phyloP scores from a whole-genome alignment of 2,797 vertebrate genomes.

The Anguilla marmorata region DNA sequence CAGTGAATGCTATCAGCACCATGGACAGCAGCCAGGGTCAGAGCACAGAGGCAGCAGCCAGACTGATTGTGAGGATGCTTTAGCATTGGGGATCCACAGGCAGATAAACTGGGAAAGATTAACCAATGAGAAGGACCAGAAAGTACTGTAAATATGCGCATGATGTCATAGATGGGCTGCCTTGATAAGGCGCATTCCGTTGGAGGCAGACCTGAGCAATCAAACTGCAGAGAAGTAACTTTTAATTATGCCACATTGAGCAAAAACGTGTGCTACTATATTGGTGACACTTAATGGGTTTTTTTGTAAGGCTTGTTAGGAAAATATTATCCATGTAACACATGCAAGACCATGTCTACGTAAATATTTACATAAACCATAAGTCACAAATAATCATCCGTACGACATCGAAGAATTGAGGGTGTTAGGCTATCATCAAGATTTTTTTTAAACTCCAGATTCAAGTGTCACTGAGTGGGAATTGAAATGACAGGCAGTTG shows the following conservation, averaged over 20 bases:
- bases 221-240: not conserved
- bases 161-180: not conserved
- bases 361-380: not conserved
- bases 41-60: not conserved
- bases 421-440: not conserved
- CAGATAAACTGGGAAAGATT: not conserved
- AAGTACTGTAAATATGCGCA: not conserved
- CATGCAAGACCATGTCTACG: not conserved
- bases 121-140: not conserved
- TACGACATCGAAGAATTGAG: not conserved
- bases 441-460: not conserved
- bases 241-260: not conserved
- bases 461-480: not conserved
- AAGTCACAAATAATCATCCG: not conserved
- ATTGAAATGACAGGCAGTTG: not conserved
- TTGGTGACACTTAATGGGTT: not conserved
- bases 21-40: conserved; percentile 62
- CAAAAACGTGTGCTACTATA: not conserved
- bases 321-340: not conserved
- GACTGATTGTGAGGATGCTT: not conserved
- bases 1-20: conserved; percentile 61
- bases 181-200: not conserved
- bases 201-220: not conserved
- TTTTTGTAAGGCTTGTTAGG: not conserved
- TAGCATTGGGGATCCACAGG: not conserved